Percentiles rank a stretch among this genome's conserved stretches.
These are phyloP conservation scores for Salmo trutta DNA, from an alignment of 2,797 vertebrate species.

Conservation along the genomic window DNA sequence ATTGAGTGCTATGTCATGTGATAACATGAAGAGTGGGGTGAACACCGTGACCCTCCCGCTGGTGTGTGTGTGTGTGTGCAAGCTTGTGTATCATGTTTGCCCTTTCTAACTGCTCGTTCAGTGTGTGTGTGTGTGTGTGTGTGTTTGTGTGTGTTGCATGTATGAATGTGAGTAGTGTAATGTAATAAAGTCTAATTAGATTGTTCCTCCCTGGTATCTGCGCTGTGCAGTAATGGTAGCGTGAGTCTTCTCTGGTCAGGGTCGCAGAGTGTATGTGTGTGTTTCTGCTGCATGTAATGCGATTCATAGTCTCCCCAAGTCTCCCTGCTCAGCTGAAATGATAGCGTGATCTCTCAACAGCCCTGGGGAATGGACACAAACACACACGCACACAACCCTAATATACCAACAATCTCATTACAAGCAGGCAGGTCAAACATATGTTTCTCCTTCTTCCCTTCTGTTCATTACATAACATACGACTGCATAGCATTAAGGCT, in stretches of 20 bases:
- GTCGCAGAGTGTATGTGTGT: not conserved
- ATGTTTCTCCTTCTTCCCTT: not conserved
- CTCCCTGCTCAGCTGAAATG: not conserved
- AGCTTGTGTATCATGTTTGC: not conserved
- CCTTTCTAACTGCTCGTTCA: not conserved
- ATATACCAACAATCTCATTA: constrained; percentile 17
- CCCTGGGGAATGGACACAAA: not conserved
- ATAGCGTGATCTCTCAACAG: not conserved
- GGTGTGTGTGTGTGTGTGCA: not conserved
- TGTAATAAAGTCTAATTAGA: not conserved
- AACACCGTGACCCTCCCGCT: not conserved
- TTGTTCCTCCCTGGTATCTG: not conserved
- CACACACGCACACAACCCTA: not conserved
- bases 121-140: constrained; percentile 4
- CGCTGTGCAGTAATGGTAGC: not conserved
- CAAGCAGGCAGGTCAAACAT: not conserved
- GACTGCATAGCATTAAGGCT: not conserved
- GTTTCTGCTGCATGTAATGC: not conserved
- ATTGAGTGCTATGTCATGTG: not conserved
- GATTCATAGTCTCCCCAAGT: not conserved
- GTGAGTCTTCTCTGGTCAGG: not conserved
- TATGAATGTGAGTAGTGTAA: not conserved
- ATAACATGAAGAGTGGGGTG: not conserved
- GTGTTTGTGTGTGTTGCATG: not conserved
- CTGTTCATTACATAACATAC: not conserved